These are phyloP conservation scores for Druceiella hillmani DNA, from an alignment of 2,888 invertebrate species.

Conservation along the genomic window DNA sequence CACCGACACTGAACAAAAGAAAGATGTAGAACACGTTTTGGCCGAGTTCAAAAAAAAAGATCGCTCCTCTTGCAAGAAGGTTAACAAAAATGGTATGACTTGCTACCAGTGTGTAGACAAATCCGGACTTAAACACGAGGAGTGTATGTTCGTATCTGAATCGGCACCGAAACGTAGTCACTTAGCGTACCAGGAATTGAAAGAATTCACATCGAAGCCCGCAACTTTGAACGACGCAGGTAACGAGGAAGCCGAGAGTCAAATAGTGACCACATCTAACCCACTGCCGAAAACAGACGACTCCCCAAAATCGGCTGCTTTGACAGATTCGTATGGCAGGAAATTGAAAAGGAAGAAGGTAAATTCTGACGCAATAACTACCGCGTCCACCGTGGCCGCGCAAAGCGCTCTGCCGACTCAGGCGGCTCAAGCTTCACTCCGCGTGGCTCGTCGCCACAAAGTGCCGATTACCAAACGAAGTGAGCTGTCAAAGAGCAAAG, in stretches of 20 bases:
- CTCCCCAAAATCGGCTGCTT: conserved; percentile 38
- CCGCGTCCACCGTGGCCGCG: conserved; percentile 32
- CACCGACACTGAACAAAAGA: conserved; percentile 52
- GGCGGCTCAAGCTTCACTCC: conserved; percentile 17
- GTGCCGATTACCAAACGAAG: conserved; percentile 16
- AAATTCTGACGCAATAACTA: conserved; percentile 28
- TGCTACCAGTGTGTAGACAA: conserved; percentile 69
- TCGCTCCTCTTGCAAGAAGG: conserved; percentile 64
- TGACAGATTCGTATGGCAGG: conserved; percentile 34
- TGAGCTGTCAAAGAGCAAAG: conserved; percentile 31
- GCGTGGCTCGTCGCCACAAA: conserved; percentile 4
- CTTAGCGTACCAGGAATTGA: conserved; percentile 61
- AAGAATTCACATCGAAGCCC: conserved; percentile 53
- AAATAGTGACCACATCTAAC: conserved; percentile 38
- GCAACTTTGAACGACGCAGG: conserved; percentile 32
- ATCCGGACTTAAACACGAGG: conserved; percentile 66
- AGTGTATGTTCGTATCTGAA: conserved; percentile 72
- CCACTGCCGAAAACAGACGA: conserved; percentile 29
- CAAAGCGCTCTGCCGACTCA: conserved; percentile 26
- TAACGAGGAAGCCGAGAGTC: conserved; percentile 39
- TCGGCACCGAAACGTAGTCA: conserved; percentile 60
- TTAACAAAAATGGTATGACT: conserved; percentile 68
- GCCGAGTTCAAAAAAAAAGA: conserved; percentile 71
- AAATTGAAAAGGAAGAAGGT: conserved; percentile 44
- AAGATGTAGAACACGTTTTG: conserved; percentile 64